Percentiles rank a stretch among this genome's conserved stretches.
phyloP scores from a whole-genome alignment of 2,113 vertebrate genomes.

The Otus sunia region DNA sequence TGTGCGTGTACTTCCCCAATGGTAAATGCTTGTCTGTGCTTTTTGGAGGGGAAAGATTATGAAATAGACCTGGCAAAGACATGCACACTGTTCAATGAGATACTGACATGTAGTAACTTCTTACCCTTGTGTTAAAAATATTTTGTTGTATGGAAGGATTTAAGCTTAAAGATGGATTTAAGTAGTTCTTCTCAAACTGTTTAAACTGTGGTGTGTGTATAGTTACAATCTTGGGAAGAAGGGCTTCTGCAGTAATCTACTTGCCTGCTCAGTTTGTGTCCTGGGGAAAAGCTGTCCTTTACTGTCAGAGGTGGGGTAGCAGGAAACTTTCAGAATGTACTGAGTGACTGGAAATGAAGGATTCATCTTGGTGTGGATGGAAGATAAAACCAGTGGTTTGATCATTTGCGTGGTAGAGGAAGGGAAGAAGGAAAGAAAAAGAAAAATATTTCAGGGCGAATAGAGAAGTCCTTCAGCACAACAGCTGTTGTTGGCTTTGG shows the following conservation, averaged over 20 bases:
- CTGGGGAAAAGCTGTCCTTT: neutral
- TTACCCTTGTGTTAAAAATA: neutral
- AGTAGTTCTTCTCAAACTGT: neutral
- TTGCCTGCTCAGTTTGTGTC: neutral
- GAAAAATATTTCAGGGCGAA: neutral
- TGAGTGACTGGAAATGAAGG: neutral
- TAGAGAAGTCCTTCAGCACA: neutral
- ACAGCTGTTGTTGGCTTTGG: neutral
- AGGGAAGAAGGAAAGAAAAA: neutral
- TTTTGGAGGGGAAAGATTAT: neutral
- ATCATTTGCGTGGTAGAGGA: neutral
- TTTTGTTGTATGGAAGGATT: neutral
- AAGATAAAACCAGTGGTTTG: neutral
- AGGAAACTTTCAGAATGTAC: neutral
- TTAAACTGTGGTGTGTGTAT: neutral
- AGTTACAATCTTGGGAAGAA: neutral
- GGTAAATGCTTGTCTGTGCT: neutral
- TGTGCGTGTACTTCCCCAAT: neutral
- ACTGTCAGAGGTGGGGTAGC: neutral
- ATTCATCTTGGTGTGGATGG: neutral
- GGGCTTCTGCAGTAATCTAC: neutral
- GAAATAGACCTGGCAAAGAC: neutral
- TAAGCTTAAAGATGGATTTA: neutral
- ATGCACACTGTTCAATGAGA: neutral
- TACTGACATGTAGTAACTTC: neutral